Base-by-base conservation (phyloP, 2,888 invertebrate genomes). In the Rosalia funebris region DNA sequence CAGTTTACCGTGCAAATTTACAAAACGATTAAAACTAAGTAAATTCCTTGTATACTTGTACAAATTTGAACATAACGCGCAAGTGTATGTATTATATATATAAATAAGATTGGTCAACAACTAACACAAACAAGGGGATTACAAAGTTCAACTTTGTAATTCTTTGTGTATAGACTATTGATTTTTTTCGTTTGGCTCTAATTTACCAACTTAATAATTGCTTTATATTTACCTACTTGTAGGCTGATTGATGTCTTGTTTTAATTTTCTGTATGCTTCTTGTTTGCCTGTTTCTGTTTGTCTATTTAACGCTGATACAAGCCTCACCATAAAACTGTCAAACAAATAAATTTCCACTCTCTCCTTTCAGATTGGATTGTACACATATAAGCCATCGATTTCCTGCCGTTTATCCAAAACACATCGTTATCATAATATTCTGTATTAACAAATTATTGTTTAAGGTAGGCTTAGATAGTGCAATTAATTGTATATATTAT, bases 1-100 rank as follows among this genome's bases (percentile, higher is more conserved):
- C 71, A 70, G 71, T 71, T 72, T 74, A 64, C 72, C 65, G 64
- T 72, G 75, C 74, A 76, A 76, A 75, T 76, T 76, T 76, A 74
- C 75, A 53, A 42, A 73, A 73, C 74, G 75, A 76, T 75, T 75
- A 74, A 70, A 72, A 68, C 70, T 71, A 63, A 71, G 69, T 71
- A 70, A 73, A 70, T 71, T 69, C 66, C 62, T 59, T 61, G 58
- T 65, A 62, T 63, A 63, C 46, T 48, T 63, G 60, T 62, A 53
- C 69, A 69, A 67, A 69, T 69, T 69, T 65, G 63, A 67, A 69
- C 69, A 63, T 57, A 68, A 63, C 58, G 61, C 60, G 61, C 66
- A 60, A 61, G 63, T 63, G 50, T 69, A 63, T 62, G 57, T 62
- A 39, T 32, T 1, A 34, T 64, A 60, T 66, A 66, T 71, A 74